Evolutionary conservation across 2,797 vertebrate species (phyloP), one percentile per base, ranked within the genome.

Genomic region (Varecia variegata): DNA sequence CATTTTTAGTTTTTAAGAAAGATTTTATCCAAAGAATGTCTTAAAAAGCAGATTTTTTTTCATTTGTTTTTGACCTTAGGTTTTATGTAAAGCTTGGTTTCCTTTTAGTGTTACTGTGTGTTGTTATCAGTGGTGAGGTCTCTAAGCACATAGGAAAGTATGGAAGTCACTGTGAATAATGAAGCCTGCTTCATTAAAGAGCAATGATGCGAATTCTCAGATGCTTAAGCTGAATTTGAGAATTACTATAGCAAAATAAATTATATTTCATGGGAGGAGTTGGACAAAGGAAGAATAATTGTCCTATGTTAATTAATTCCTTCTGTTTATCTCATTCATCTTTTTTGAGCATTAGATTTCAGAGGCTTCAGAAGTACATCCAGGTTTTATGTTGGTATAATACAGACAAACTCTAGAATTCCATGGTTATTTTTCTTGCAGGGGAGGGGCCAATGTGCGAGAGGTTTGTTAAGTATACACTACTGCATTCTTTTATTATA

Each of bases 141-240:
- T 43, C 70, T 50, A 23, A 82, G 52, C 5, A 85, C 88, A 43
- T 91, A 79, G 95, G 90, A 52, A 7, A 35, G 9, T 13, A 14
- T 21, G 73, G 9, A 67, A 40, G 32, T 76, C 50, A 21, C 43
- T 35, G 1, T 43, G 88, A 74, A 14, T 38, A 85, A 60, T 65
- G 60, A 83, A 23, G 0, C 38, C 73, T 87, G 85, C 90, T 74
- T 90, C 80, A 76, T 77, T 90, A 85, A 86, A 81, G 93, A 84
- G 76, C 43, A 54, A 4, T 0, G 40, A 82, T 58, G 40, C n/a
- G 8, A 0, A 65, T 45, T 74, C 73, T 67, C 32, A 65, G 73
- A 38, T 81, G 13, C 35, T 27, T 20, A 70, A 35, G 60, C n/a
- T 56, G 73, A 79, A 62, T 47, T 47, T 82, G 67, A 91, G 89